Evolutionary conservation across 2,797 vertebrate genomes (phyloP), one percentile per base, ranked within the genome.

Genomic region (Discoglossus pictus): DNA sequence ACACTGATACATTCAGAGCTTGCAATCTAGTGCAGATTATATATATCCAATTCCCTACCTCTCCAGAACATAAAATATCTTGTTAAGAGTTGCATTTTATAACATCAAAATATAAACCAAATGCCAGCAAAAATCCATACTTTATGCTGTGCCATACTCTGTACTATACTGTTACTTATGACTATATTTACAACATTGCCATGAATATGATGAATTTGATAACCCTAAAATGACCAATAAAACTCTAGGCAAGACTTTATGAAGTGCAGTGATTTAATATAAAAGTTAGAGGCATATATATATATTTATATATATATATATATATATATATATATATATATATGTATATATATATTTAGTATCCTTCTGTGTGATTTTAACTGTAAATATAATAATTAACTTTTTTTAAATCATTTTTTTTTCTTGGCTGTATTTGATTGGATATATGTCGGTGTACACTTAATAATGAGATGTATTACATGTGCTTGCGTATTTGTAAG

Each of bases 121-220:
- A 54, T 54, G 50, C 39, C 17, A 17, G 17, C 17, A 43, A 65
- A 44, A 46, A 13, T 54, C 23, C 20, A 47, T 52, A n/a, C 25
- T 66, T 58, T 66, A 66, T 66, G 53, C 24, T 53, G 53, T 42
- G 27, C 43, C 46, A 35, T 65, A 34, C 9, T 46, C 43, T 48
- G 34, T 55, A 15, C 46, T 47, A 56, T 47, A 55, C 40, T 36
- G 42, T 4, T 48, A 39, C 50, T 66, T 48, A 58, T 58, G 58
- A 27, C 52, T 31, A 58, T 38, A 35, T 56, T 58, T 66, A 58
- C 31, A 40, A 39, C 21, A 27, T 48, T 42, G 4, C 35, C 34
- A 58, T 66, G 34, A 58, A 66, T 47, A 56, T 66, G 53, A 66
- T 66, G 53, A 56, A 58, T 66, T 56, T 66, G 58, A 56, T 66